Conservation (phyloP, 2,888 invertebrate genomes). For the Thereva nobilitata region DNA sequence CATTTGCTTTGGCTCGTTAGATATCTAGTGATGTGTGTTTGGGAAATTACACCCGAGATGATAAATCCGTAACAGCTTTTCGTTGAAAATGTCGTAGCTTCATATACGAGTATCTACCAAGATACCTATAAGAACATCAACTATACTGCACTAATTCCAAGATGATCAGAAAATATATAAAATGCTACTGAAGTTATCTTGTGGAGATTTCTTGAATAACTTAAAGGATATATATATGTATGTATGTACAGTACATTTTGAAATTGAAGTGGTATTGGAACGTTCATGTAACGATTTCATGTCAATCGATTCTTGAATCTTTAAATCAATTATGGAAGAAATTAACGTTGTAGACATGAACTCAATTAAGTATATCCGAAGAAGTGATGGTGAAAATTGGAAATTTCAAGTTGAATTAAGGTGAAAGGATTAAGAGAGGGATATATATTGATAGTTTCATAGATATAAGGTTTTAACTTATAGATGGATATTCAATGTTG, state of each 20-base stretch:
- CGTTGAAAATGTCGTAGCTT: not conserved
- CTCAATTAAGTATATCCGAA: constrained; percentile 7
- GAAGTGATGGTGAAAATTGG: too few species aligned
- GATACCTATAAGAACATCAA: too few species aligned
- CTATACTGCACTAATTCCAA: too few species aligned
- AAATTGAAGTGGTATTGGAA: not conserved
- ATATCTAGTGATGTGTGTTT: constrained; percentile 14
- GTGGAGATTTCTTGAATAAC: not conserved
- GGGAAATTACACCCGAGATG: not conserved
- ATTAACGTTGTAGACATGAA: constrained; percentile 29
- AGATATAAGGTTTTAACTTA: too few species aligned
- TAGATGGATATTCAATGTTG: too few species aligned
- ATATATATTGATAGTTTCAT: too few species aligned
- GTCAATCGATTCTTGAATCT: constrained; percentile 37
- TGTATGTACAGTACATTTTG: too few species aligned
- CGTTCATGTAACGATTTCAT: constrained; percentile 25
- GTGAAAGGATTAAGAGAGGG: too few species aligned
- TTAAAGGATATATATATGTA: not conserved
- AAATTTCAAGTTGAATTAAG: too few species aligned
- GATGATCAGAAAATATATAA: too few species aligned
- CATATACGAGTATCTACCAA: not conserved
- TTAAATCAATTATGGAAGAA: constrained; percentile 32
- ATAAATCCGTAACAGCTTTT: not conserved
- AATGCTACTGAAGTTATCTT: too few species aligned
- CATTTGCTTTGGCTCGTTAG: constrained; percentile 17